These are phyloP conservation scores for Percopsis transmontana DNA, from an alignment of 2,113 vertebrate genomes.

Conservation along the genomic window DNA sequence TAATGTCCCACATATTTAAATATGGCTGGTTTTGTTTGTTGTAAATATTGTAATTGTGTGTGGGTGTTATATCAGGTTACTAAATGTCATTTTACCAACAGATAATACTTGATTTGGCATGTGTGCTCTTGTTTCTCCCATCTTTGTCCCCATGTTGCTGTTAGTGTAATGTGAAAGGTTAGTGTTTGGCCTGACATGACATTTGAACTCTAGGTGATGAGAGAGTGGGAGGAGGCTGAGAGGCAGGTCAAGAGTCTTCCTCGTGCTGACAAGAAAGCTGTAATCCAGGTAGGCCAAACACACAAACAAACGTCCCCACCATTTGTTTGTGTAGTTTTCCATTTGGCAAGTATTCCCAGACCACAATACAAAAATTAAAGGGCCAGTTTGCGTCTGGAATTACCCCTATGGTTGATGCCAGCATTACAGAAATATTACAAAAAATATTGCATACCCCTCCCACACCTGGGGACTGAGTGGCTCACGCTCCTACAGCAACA, in stretches of 20 bases:
- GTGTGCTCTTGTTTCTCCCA: background rate
- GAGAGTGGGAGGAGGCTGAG: conserved; percentile 98
- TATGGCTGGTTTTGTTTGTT: too few species aligned
- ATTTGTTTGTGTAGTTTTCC: background rate
- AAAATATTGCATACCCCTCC: too few species aligned
- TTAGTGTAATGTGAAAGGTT: background rate
- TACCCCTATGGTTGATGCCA: too few species aligned
- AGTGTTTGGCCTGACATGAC: conserved; percentile 6
- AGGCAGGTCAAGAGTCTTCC: conserved; percentile 91
- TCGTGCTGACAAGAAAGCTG: conserved; percentile 91
- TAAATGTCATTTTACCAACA: too few species aligned
- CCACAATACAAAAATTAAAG: background rate
- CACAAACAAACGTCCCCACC: background rate
- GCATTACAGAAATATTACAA: too few species aligned
- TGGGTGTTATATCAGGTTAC: background rate
- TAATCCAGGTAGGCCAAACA: conserved; percentile 88
- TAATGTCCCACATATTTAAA: too few species aligned
- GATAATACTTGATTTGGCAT: background rate
- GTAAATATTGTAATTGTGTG: background rate
- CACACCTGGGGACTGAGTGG: too few species aligned
- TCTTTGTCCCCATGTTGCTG: background rate
- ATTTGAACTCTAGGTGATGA: conserved; percentile 84
- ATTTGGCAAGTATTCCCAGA: background rate
- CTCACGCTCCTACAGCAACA: too few species aligned
- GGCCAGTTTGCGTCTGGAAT: background rate